Percentiles rank a stretch among this genome's conserved stretches.
Evolutionary conservation across 2,113 vertebrate genomes (phyloP).

Genomic region (Zosterops pallidus): DNA sequence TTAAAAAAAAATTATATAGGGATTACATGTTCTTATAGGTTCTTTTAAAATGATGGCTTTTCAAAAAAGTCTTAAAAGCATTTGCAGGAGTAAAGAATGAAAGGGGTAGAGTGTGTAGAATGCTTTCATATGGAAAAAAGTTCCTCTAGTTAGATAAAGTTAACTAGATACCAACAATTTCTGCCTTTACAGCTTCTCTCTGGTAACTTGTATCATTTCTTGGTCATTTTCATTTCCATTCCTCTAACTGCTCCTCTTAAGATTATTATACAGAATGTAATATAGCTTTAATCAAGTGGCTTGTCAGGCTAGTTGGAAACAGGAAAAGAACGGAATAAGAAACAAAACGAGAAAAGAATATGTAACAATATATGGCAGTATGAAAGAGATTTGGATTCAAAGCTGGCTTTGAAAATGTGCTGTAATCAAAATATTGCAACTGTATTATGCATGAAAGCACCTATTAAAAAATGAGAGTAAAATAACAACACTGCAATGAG

Average conservation of each 20-base stretch:
- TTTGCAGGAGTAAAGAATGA: background rate
- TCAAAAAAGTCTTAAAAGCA: conserved; percentile 70
- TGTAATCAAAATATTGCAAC: background rate
- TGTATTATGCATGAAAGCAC: background rate
- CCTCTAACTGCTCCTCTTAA: conserved; percentile 18
- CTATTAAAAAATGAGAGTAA: background rate
- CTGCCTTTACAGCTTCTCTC: conserved; percentile 25
- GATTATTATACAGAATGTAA: conserved; percentile 26
- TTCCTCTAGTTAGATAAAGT: conserved; percentile 19
- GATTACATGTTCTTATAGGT: conserved; percentile 70
- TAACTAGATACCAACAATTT: conserved; percentile 64
- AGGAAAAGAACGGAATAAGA: background rate
- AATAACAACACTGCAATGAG: background rate
- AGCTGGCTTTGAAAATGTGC: background rate
- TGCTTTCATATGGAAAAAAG: conserved; percentile 19
- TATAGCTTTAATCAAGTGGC: conserved; percentile 36
- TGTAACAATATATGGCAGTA: background rate
- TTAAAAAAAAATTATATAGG: conserved; percentile 63
- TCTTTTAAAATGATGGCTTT: conserved; percentile 71
- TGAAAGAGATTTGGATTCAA: background rate
- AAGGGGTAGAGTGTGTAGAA: rapidly evolving
- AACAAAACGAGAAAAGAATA: background rate
- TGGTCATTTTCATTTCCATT: conserved; percentile 57
- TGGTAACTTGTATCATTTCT: conserved; percentile 7
- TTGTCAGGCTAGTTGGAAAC: conserved; percentile 29